These are phyloP conservation scores for Scolopax mira DNA, from an alignment of 2,113 vertebrate species.

Conservation along the genomic window DNA sequence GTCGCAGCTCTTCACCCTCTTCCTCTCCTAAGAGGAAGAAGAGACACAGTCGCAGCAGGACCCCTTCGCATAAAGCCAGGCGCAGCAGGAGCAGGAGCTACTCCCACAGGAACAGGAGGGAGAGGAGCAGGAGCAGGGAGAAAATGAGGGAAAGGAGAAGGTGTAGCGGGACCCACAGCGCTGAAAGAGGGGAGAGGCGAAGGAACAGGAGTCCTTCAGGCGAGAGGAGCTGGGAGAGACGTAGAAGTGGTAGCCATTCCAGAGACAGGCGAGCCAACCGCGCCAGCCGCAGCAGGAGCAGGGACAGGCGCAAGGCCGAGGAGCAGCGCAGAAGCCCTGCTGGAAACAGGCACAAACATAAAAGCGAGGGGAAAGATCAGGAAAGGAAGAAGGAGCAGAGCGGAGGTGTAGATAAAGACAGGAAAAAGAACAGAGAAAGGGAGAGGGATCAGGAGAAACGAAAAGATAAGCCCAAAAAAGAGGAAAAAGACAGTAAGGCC, in stretches of 20 bases:
- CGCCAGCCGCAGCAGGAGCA: conserved; percentile 89
- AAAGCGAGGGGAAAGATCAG: conserved; percentile 79
- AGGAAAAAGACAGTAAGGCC: conserved; percentile 80
- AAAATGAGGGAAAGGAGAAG: conserved; percentile 82
- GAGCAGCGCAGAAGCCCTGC: conserved; percentile 80
- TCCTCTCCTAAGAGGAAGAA: conserved; percentile 90
- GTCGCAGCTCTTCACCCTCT: conserved; percentile 86
- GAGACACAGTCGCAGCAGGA: conserved; percentile 81
- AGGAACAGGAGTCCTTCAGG: conserved; percentile 81
- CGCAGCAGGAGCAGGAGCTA: conserved; percentile 86
- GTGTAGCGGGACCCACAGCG: conserved; percentile 80
- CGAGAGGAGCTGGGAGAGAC: conserved; percentile 83
- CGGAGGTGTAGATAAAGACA: conserved; percentile 80
- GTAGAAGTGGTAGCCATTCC: conserved; percentile 83
- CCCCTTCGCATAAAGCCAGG: conserved; percentile 77
- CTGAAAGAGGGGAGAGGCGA: conserved; percentile 79
- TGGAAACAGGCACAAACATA: conserved; percentile 81
- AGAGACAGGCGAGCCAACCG: conserved; percentile 85
- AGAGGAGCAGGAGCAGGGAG: conserved; percentile 78
- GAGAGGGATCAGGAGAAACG: conserved; percentile 84
- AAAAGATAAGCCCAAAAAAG: conserved; percentile 84
- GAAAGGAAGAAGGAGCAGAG: conserved; percentile 89
- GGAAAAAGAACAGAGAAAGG: conserved; percentile 84
- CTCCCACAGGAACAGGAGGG: conserved; percentile 77
- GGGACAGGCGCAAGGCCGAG: conserved; percentile 85